Evolutionary conservation across 2,888 invertebrate genomes (phyloP).

Genomic region (Pseudococcus longispinus): DNA sequence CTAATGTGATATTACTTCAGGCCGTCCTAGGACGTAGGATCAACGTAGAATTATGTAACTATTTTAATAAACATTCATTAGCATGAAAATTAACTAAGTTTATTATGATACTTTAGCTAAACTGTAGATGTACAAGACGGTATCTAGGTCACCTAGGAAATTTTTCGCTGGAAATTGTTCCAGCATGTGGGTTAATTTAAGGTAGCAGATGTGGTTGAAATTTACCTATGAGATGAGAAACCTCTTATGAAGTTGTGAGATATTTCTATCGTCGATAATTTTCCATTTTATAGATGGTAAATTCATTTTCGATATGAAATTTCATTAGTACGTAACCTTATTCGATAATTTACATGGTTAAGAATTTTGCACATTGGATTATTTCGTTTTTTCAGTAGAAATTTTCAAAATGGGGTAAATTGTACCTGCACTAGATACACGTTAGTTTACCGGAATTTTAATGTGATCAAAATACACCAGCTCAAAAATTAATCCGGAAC

Average conservation of each 20-base stretch:
- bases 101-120: background rate
- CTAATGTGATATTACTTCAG: constrained; percentile 10
- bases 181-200: background rate
- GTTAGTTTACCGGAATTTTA: no score
- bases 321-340: no score
- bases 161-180: background rate
- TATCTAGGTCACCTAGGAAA: background rate
- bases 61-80: constrained; percentile 11
- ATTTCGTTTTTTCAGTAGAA: no score
- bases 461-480: no score
- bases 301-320: no score
- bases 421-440: no score
- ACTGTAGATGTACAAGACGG: background rate
- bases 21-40: background rate
- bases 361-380: no score
- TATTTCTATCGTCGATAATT: background rate
- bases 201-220: background rate
- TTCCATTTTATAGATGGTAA: background rate
- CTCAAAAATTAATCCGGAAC: no score
- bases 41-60: background rate
- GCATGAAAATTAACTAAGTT: constrained; percentile 11
- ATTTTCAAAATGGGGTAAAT: no score
- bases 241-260: background rate
- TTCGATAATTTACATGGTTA: no score
- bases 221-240: background rate